Conservation (phyloP, 2,888 invertebrate species). For the Papilio demoleus region DNA sequence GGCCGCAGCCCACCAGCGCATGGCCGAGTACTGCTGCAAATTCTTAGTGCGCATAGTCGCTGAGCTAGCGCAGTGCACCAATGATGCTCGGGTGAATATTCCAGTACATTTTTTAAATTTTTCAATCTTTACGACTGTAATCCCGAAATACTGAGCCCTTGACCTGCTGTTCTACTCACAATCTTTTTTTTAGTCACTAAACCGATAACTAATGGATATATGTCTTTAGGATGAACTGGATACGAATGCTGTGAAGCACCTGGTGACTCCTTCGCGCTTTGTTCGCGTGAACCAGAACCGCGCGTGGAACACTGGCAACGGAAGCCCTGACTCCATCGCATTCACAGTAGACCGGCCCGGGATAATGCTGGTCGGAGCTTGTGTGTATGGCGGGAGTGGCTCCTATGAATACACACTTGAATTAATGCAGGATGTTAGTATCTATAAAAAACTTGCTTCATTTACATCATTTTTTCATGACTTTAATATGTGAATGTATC, state of each 20-base stretch:
- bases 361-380: slow-evolving; percentile 94
- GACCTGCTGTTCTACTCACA: neutral
- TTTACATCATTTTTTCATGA: too few relatives aligned
- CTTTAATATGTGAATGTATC: neutral
- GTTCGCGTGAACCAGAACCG: slow-evolving; percentile 94
- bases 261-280: slow-evolving; percentile 95
- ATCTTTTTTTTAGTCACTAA: too few relatives aligned
- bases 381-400: slow-evolving; percentile 94
- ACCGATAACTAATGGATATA: too few relatives aligned
- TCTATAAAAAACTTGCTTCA: too few relatives aligned
- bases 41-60: slow-evolving; percentile 92
- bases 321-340: slow-evolving; percentile 97
- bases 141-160: too few relatives aligned
- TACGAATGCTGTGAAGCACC: slow-evolving; percentile 87
- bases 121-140: too few relatives aligned
- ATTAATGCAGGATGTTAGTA: slow-evolving; percentile 87
- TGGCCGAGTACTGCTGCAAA: slow-evolving; percentile 89
- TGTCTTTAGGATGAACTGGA: slow-evolving; percentile 87
- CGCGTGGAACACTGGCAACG: slow-evolving; percentile 98
- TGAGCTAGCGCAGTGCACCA: slow-evolving; percentile 86
- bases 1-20: slow-evolving; percentile 81
- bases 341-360: slow-evolving; percentile 96
- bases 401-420: slow-evolving; percentile 96
- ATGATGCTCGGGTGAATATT: slow-evolving; percentile 58
- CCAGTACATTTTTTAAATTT: neutral